Evolutionary conservation across 2,888 invertebrate species (phyloP).

Genomic region (Odontothrips loti): DNA sequence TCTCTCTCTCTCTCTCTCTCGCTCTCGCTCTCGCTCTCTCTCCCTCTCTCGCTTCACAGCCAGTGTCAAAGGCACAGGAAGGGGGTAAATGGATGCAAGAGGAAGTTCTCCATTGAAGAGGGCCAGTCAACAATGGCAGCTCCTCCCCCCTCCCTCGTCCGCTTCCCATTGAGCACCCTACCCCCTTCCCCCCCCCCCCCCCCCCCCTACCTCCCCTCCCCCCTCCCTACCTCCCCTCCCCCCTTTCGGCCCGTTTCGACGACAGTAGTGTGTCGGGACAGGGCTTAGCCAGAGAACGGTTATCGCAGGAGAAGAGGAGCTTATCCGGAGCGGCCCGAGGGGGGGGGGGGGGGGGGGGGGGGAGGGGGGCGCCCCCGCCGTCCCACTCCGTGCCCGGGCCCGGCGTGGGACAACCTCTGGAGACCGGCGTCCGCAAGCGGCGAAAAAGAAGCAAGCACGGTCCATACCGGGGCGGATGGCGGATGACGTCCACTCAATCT

Average conservation of each 20-base stretch:
- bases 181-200: not conserved
- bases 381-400: too few relatives aligned
- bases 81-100: constrained; percentile 13
- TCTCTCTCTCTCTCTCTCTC: not conserved
- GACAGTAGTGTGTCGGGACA: too few relatives aligned
- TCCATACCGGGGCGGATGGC: too few relatives aligned
- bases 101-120: constrained; percentile 12
- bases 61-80: not conserved
- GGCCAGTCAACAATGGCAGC: not conserved
- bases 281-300: not conserved
- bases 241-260: not conserved
- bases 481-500: too few relatives aligned
- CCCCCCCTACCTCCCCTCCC: not conserved
- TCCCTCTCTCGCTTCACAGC: not conserved
- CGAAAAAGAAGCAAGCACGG: too few relatives aligned
- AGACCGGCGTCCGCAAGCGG: too few relatives aligned
- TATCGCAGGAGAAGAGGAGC: not conserved
- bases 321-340: not conserved
- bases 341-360: too few relatives aligned
- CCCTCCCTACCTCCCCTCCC: not conserved
- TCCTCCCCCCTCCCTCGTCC: not conserved
- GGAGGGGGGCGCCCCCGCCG: too few relatives aligned
- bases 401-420: too few relatives aligned
- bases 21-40: not conserved
- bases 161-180: too few relatives aligned